Percentiles rank a stretch among this genome's conserved stretches.
These are phyloP conservation scores for Conger conger DNA, from an alignment of 2,113 vertebrate species.

Conservation along the genomic window DNA sequence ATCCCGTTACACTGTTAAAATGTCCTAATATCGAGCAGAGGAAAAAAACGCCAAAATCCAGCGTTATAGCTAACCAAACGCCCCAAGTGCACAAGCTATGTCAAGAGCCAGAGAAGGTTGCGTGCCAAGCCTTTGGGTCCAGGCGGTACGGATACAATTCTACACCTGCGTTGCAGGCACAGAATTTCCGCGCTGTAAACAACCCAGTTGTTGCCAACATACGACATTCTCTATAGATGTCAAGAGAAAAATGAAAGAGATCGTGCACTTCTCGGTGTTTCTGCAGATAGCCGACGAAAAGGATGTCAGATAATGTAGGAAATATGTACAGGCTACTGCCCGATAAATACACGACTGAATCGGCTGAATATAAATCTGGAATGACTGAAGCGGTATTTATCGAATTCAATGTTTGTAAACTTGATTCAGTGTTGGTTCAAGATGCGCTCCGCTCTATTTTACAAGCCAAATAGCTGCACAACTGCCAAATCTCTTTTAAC, in stretches of 20 bases:
- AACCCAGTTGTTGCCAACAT: neutral
- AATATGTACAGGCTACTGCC: neutral
- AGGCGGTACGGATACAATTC: neutral
- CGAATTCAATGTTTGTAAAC: slow-evolving; percentile 15
- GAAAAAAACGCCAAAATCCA: neutral
- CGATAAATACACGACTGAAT: neutral
- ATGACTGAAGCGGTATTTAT: slow-evolving; percentile 11
- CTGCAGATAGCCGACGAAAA: neutral
- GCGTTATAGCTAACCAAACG: neutral
- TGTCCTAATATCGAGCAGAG: neutral
- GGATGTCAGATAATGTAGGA: neutral
- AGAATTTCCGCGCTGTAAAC: slow-evolving; percentile 4
- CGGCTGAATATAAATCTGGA: neutral
- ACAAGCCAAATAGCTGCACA: neutral
- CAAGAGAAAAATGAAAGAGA: neutral
- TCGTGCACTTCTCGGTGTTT: neutral
- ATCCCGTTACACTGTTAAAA: neutral
- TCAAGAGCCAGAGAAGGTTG: neutral
- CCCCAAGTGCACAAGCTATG: neutral
- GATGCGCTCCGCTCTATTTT: neutral
- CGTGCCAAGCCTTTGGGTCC: neutral
- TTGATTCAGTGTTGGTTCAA: neutral
- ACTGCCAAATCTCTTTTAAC: neutral
- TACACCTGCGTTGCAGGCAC: slow-evolving; percentile 16
- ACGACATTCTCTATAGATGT: neutral